Conservation (phyloP, 2,888 invertebrate genomes). For the Lissocephala sabroskyi region DNA sequence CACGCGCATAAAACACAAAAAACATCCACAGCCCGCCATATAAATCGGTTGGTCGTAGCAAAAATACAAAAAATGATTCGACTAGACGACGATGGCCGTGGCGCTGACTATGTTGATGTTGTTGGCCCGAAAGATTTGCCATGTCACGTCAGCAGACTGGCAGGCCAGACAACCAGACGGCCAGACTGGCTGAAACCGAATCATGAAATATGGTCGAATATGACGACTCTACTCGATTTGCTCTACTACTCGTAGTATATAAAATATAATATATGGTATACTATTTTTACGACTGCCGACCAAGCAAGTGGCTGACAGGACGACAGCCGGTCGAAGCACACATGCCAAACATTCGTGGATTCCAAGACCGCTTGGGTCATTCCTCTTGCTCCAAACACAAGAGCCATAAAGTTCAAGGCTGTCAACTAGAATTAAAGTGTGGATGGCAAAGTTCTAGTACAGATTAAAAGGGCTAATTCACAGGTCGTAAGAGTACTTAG, state of each 20-base stretch:
- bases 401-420: no score
- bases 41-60: background rate
- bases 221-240: constrained; percentile 21
- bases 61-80: background rate
- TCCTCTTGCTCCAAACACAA: no score
- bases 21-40: background rate
- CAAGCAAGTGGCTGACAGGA: constrained; percentile 1
- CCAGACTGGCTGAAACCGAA: constrained; percentile 17
- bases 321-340: no score
- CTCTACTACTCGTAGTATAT: constrained; percentile 4
- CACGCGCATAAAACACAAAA: constrained; percentile 16
- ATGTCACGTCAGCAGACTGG: constrained; percentile 44
- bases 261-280: no score
- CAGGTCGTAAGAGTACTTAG: no score
- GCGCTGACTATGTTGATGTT: no score
- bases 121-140: constrained; percentile 20
- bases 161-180: constrained; percentile 10
- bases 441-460: no score
- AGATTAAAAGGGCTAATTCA: no score
- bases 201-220: constrained; percentile 48
- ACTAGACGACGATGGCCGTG: constrained; percentile 28
- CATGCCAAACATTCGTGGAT: background rate
- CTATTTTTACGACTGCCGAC: constrained; percentile 2
- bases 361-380: no score
- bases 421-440: no score